Evolutionary conservation across 37 sponge, comb jelly and placozoan species (phyloP), one percentile per base, ranked within the genome.

Genomic region (Diacarnus erythraeanus): DNA sequence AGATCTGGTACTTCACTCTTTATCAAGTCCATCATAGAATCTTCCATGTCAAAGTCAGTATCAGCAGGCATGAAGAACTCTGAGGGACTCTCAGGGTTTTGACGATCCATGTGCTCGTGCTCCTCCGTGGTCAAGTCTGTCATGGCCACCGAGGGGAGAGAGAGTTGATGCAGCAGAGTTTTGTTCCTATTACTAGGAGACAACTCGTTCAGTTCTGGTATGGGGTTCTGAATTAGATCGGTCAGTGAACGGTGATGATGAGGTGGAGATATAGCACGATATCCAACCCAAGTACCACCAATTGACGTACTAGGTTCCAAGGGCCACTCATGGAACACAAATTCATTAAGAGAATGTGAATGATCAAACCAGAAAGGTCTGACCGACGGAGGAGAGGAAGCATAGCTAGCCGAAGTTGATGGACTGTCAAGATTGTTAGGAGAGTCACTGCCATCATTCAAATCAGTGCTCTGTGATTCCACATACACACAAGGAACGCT

Each of bases 401-500:
- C 88, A 25, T 86, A 80, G 72, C 89, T 88, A 6, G 93, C 85
- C 1, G 93, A 85, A 21, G 93, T 88, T 2, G 92, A 86, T 36
- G 93, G 93, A 22, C 93, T 92, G 56, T 85, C 88, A 8, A 76
- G 69, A 21, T 74, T 47, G 12, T 79, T 63, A 0, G 76, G 83
- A 2, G 84, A 80, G 0, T 77, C 88, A 54, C 58, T 69, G 23
- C 72, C 23, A 78, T 77, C 63, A 6, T 54, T 26, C 38, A 38
- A 33, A 21, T 78, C 79, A 2, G 77, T 36, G 41, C 64, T 57
- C 0, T 80, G 71, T 1, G 88, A 59, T 6, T 92, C 93, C 2
- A 92, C 89, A 59, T 85, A 84, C 0, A 92, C 89, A 81, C 93
- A 88, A 2, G 93, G 93, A 4, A 92, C 93, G 51, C 93, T 92